Conservation (phyloP, 2,888 invertebrate genomes). For the Quadroppia sp. region DNA sequence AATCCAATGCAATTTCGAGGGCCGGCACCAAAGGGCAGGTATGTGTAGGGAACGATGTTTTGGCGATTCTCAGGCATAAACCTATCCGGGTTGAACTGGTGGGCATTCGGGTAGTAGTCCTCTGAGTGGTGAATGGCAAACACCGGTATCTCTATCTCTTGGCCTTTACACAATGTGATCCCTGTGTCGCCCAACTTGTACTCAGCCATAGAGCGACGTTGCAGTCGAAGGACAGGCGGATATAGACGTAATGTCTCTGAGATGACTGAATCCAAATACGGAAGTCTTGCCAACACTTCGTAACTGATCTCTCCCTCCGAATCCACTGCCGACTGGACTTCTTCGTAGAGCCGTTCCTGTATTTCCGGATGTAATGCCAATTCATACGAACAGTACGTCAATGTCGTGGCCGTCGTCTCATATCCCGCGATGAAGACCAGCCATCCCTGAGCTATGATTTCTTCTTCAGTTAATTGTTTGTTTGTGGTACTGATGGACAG, state of each 20-base stretch:
- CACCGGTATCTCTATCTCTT: constrained; percentile 58
- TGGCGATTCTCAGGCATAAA: constrained; percentile 51
- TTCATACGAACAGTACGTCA: constrained; percentile 20
- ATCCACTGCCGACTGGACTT: constrained; percentile 50
- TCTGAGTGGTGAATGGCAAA: constrained; percentile 62
- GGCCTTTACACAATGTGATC: constrained; percentile 45
- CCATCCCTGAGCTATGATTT: constrained; percentile 9
- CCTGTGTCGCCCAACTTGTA: constrained; percentile 16
- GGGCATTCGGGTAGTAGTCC: constrained; percentile 61
- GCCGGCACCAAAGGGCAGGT: constrained; percentile 48
- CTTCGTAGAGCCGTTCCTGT: constrained; percentile 29
- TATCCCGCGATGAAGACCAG: constrained; percentile 30
- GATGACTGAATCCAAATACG: constrained; percentile 39
- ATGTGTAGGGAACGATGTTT: constrained; percentile 43
- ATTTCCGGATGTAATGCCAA: constrained; percentile 24
- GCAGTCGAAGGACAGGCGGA: constrained; percentile 31
- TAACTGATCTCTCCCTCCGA: constrained; percentile 1
- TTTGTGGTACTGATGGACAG: background rate
- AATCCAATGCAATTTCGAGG: constrained; percentile 48
- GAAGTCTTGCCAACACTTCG: constrained; percentile 19
- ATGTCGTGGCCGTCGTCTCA: constrained; percentile 33
- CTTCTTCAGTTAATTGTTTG: constrained; percentile 33
- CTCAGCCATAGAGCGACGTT: constrained; percentile 13
- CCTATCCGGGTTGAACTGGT: constrained; percentile 58
- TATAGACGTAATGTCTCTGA: constrained; percentile 34